Conservation (phyloP, 2,888 invertebrate species). For the Blastobasis adustella region DNA sequence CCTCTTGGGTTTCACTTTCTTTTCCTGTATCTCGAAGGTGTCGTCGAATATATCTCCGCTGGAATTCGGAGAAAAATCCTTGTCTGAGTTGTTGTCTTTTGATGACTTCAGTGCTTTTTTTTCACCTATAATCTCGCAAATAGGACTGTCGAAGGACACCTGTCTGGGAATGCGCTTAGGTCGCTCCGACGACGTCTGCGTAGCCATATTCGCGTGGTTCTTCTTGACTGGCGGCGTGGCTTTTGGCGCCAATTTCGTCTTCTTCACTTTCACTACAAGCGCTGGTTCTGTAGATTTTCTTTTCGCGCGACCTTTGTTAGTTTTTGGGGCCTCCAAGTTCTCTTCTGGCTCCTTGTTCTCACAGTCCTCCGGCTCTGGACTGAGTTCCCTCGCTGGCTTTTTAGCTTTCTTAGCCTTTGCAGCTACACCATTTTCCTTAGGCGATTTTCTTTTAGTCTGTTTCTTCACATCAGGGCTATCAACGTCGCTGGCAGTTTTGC, state of each 20-base stretch:
- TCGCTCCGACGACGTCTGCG: slow-evolving; percentile 54
- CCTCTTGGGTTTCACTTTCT: slow-evolving; percentile 47
- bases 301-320: slow-evolving; percentile 27
- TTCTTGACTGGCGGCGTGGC: slow-evolving; percentile 56
- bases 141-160: slow-evolving; percentile 58
- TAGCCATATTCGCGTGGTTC: slow-evolving; percentile 53
- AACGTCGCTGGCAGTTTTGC: slow-evolving; percentile 11
- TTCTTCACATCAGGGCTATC: slow-evolving; percentile 15
- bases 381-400: slow-evolving; percentile 20
- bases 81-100: slow-evolving; percentile 13
- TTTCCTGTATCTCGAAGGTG: slow-evolving; percentile 48
- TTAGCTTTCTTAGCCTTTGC: slow-evolving; percentile 22
- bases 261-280: slow-evolving; percentile 45
- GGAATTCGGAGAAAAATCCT: slow-evolving; percentile 29
- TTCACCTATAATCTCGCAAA: slow-evolving; percentile 44
- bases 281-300: slow-evolving; percentile 50
- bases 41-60: slow-evolving; percentile 66
- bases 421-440: slow-evolving; percentile 15
- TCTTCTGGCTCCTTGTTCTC: slow-evolving; percentile 42
- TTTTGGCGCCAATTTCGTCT: slow-evolving; percentile 42
- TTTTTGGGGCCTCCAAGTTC: slow-evolving; percentile 19
- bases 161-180: slow-evolving; percentile 38
- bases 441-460: slow-evolving; percentile 16
- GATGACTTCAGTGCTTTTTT: slow-evolving; percentile 20
- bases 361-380: slow-evolving; percentile 25